phyloP scores from a whole-genome alignment of 1,140 invertebrate species.

The Lepidurus packardi region DNA sequence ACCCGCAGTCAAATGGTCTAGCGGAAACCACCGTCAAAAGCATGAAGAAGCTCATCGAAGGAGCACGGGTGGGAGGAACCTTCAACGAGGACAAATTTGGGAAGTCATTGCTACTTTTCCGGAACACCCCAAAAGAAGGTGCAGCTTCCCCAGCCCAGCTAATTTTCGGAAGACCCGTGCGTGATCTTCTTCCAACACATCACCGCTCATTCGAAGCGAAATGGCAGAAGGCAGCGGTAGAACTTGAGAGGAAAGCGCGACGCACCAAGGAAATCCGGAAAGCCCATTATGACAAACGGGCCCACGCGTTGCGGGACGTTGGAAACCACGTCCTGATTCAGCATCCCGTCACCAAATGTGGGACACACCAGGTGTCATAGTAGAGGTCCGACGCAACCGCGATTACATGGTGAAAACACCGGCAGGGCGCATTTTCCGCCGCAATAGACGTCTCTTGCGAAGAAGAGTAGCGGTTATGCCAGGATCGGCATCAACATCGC shows the following conservation, averaged over 20 bases:
- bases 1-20: constrained; percentile 31
- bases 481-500: neutral
- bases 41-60: constrained; percentile 31
- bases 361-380: neutral
- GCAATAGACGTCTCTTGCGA: neutral
- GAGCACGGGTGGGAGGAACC: neutral
- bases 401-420: neutral
- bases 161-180: neutral
- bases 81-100: neutral
- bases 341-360: neutral
- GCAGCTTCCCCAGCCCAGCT: neutral
- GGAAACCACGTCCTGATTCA: neutral
- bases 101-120: neutral
- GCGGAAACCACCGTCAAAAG: constrained; percentile 32
- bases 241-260: neutral
- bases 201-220: neutral
- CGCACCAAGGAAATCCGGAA: neutral
- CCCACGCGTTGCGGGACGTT: neutral
- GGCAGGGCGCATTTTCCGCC: neutral
- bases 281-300: neutral
- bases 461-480: neutral
- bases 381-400: too few relatives aligned
- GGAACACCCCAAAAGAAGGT: neutral
- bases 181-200: neutral
- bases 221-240: neutral